Percentiles rank a stretch among this genome's conserved stretches.
These are phyloP conservation scores for Cosmopolites sordidus DNA, from an alignment of 2,888 invertebrate genomes.

Conservation along the genomic window DNA sequence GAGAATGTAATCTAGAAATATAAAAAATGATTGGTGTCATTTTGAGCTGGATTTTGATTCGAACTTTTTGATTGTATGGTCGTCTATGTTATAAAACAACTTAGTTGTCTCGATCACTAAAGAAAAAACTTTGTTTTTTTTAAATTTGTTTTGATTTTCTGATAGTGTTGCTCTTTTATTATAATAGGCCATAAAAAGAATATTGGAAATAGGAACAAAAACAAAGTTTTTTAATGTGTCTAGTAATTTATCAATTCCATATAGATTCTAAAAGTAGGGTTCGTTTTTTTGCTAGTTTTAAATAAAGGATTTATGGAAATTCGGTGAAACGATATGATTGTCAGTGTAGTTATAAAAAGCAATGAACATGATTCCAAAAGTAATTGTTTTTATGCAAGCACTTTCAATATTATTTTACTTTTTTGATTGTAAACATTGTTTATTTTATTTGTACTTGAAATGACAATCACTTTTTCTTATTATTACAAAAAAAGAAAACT, in stretches of 20 bases:
- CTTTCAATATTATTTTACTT: too few species aligned
- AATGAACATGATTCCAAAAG: neutral
- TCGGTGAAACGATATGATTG: neutral
- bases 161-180: neutral
- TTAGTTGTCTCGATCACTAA: slow-evolving; percentile 1
- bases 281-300: slow-evolving; percentile 28
- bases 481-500: too few species aligned
- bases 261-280: slow-evolving; percentile 34
- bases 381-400: too few species aligned
- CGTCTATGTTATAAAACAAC: slow-evolving; percentile 4
- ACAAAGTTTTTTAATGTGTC: slow-evolving; percentile 4
- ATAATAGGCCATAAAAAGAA: neutral
- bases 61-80: slow-evolving; percentile 3
- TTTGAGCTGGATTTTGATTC: slow-evolving; percentile 1
- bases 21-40: neutral
- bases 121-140: slow-evolving; percentile 8
- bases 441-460: too few species aligned
- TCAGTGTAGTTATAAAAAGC: neutral
- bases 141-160: neutral
- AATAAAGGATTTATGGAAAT: slow-evolving; percentile 3
- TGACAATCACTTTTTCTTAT: too few species aligned
- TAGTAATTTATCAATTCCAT: slow-evolving; percentile 40
- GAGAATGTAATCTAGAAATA: too few species aligned
- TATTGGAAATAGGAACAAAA: slow-evolving; percentile 10
- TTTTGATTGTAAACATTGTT: too few species aligned